A percentile compares a stretch with the other conserved stretches of the same genome.
Evolutionary conservation across 2,797 vertebrate genomes (phyloP).

Genomic region (Trichosurus vulpecula): DNA sequence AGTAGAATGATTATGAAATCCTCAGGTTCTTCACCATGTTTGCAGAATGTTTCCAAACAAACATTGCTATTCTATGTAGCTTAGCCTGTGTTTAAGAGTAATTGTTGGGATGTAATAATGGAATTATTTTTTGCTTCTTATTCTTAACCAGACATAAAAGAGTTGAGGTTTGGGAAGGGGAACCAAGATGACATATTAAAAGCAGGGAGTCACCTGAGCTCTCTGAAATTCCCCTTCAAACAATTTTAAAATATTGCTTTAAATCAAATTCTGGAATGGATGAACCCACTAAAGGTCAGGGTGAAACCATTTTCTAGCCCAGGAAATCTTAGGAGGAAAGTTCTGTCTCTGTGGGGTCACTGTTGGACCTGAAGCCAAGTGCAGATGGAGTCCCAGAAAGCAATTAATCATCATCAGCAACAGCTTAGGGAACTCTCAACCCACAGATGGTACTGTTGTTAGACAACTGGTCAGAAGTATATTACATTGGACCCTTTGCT

Average conservation of each 20-base stretch:
- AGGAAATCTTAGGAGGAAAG: not conserved
- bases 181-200: too few relatives aligned
- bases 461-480: too few relatives aligned
- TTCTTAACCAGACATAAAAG: not conserved
- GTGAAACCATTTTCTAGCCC: not conserved
- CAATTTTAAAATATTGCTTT: too few relatives aligned
- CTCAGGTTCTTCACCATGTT: conserved; percentile 1
- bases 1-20: conserved; percentile 48
- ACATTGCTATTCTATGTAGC: not conserved
- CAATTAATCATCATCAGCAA: too few relatives aligned
- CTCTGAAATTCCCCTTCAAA: not conserved
- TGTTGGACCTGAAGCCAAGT: too few relatives aligned
- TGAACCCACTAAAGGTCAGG: too few relatives aligned
- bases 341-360: too few relatives aligned
- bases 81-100: not conserved
- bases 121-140: not conserved
- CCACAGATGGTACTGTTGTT: too few relatives aligned
- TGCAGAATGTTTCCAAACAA: conserved; percentile 15
- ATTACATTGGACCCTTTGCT: too few relatives aligned
- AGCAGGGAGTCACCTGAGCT: not conserved
- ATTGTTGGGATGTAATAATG: not conserved
- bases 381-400: too few relatives aligned
- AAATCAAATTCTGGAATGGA: too few relatives aligned
- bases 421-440: too few relatives aligned
- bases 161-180: not conserved